A percentile compares a stretch with the other conserved stretches of the same genome.
Evolutionary conservation across 2,888 invertebrate genomes (phyloP).

Genomic region (Leuctra nigra): DNA sequence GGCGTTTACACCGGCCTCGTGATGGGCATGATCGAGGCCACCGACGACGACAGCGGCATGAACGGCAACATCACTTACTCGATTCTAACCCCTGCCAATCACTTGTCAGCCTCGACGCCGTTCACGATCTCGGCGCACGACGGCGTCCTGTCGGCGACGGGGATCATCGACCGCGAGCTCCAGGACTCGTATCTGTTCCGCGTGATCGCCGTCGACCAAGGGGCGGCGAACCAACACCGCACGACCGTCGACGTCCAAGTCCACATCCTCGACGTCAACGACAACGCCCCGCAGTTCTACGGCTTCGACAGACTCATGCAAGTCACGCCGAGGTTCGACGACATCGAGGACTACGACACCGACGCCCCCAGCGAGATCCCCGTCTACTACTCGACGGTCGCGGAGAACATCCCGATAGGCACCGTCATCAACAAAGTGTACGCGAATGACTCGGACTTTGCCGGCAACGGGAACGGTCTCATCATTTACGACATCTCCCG

Average conservation of each 20-base stretch:
- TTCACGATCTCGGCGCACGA: constrained; percentile 63
- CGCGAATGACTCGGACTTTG: constrained; percentile 79
- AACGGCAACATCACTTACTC: constrained; percentile 73
- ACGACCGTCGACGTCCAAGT: constrained; percentile 73
- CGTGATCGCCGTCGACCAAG: constrained; percentile 42
- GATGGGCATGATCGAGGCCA: constrained; percentile 69
- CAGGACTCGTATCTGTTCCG: constrained; percentile 62
- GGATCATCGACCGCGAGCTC: constrained; percentile 69
- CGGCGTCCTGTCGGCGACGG: constrained; percentile 65
- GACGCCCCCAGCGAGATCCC: constrained; percentile 54
- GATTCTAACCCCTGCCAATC: constrained; percentile 41
- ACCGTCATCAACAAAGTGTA: constrained; percentile 65
- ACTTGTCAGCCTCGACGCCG: constrained; percentile 43
- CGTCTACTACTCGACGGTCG: constrained; percentile 66
- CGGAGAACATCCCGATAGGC: constrained; percentile 69
- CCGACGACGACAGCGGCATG: constrained; percentile 70
- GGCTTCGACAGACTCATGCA: constrained; percentile 56
- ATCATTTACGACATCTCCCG: constrained; percentile 50
- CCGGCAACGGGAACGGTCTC: constrained; percentile 80
- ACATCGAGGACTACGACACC: constrained; percentile 47
- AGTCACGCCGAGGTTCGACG: constrained; percentile 36
- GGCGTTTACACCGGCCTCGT: constrained; percentile 63
- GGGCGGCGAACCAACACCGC: constrained; percentile 47
- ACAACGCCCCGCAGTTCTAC: constrained; percentile 73
- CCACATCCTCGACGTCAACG: constrained; percentile 75